Conservation (phyloP, 92 coral and sea anemone genomes). For the Parazoanthus swiftii region DNA sequence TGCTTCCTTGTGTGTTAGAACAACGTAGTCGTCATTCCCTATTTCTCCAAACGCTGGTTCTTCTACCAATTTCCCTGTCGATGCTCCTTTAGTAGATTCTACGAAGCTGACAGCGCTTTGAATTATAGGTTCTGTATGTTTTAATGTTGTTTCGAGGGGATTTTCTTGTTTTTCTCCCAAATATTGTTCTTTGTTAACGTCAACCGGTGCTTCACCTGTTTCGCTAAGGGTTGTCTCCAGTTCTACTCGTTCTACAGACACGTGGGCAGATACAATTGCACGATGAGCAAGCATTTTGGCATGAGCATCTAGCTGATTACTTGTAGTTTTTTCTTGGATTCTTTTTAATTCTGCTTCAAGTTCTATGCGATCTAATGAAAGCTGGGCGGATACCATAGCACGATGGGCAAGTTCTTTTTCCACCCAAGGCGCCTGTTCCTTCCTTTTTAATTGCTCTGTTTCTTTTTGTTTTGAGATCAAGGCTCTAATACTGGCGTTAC, state of each 20-base stretch:
- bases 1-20: conserved; percentile 59
- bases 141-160: conserved; percentile 23
- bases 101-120: conserved; percentile 54
- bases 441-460: background rate
- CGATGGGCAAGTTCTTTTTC: conserved; percentile 53
- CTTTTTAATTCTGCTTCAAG: conserved; percentile 44
- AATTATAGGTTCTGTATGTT: conserved; percentile 56
- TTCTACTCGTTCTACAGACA: conserved; percentile 36
- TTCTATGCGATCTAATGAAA: conserved; percentile 57
- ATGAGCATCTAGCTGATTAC: conserved; percentile 35
- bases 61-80: background rate
- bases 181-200: conserved; percentile 5
- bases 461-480: background rate
- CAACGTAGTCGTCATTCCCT: conserved; percentile 45
- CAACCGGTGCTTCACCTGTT: conserved; percentile 8
- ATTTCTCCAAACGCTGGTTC: conserved; percentile 21
- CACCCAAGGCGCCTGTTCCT: conserved; percentile 31
- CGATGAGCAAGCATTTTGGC: conserved; percentile 43
- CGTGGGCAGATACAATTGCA: conserved; percentile 45
- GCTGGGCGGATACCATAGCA: conserved; percentile 64
- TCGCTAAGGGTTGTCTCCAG: background rate
- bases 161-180: conserved; percentile 17
- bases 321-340: conserved; percentile 42
- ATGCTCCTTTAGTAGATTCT: conserved; percentile 31
- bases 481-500: background rate